Conservation (phyloP, 2,113 vertebrate species). For the Carettochelys insculpta region DNA sequence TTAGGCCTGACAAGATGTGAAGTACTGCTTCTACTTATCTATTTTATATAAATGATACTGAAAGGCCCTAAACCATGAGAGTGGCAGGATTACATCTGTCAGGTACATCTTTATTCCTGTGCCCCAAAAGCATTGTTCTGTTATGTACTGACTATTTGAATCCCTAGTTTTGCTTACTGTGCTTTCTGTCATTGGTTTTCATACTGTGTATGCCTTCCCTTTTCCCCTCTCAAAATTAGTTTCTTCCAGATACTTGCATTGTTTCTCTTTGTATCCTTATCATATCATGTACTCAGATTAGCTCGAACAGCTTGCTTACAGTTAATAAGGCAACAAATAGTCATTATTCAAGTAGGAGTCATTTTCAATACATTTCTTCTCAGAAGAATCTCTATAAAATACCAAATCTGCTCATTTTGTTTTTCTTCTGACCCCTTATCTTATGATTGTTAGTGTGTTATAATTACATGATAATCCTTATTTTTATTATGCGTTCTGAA, state of each 20-base stretch:
- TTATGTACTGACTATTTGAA: not conserved
- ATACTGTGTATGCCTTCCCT: rapidly evolving
- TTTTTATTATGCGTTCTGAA: constrained; percentile 27
- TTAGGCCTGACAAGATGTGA: not conserved
- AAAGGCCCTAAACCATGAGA: not conserved
- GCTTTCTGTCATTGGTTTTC: not conserved
- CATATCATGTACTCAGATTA: not conserved
- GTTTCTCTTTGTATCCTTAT: not conserved
- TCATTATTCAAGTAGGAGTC: not conserved
- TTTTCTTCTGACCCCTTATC: not conserved
- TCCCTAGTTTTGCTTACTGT: not conserved
- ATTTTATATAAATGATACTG: not conserved
- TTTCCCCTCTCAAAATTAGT: not conserved
- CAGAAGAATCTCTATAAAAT: not conserved
- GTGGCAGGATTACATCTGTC: not conserved
- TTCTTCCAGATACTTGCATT: not conserved
- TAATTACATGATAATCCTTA: not conserved
- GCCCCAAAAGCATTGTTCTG: not conserved
- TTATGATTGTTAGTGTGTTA: not conserved
- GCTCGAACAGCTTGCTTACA: not conserved
- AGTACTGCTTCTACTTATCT: not conserved
- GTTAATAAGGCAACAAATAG: not conserved
- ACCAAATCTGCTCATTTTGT: not conserved
- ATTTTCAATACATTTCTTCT: not conserved
- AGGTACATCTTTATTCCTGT: not conserved